Conservation (phyloP, 2,888 invertebrate genomes). For the Diplolepis rosae region DNA sequence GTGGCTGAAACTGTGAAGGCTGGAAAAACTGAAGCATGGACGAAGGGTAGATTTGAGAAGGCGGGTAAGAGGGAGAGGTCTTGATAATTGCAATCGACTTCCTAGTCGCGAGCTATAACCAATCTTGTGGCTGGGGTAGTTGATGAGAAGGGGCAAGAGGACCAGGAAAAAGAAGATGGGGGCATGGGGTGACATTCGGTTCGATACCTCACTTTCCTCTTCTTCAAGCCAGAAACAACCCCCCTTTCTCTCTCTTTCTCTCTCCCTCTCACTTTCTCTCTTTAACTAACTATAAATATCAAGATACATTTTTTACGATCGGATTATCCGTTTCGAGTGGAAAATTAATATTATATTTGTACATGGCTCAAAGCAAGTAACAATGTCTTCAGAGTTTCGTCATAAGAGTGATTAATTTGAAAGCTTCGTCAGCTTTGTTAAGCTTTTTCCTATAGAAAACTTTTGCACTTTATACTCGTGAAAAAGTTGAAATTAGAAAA, state of each 20-base stretch:
- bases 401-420: constrained; percentile 25
- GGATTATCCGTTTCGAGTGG: background rate
- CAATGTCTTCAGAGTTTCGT: constrained; percentile 37
- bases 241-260: constrained; percentile 35
- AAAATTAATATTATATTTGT: background rate
- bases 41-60: constrained; percentile 41
- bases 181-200: constrained; percentile 49
- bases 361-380: constrained; percentile 43
- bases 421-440: constrained; percentile 22
- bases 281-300: constrained; percentile 49
- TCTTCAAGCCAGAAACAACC: constrained; percentile 30
- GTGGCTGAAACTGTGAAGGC: constrained; percentile 26
- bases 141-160: constrained; percentile 56
- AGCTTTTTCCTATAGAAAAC: constrained; percentile 22
- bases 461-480: constrained; percentile 24
- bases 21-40: constrained; percentile 45
- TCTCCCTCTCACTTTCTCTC: constrained; percentile 26
- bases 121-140: constrained; percentile 54
- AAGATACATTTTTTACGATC: constrained; percentile 23
- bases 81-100: constrained; percentile 72
- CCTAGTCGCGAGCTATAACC: constrained; percentile 61
- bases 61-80: constrained; percentile 57
- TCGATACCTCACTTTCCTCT: constrained; percentile 54
- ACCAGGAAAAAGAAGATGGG: constrained; percentile 44
- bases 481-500: constrained; percentile 30